Percentiles rank a stretch among this genome's conserved stretches.
phyloP scores from a whole-genome alignment of 53 echinoderm and acorn worm species.

The Mesocentrotus franciscanus region DNA sequence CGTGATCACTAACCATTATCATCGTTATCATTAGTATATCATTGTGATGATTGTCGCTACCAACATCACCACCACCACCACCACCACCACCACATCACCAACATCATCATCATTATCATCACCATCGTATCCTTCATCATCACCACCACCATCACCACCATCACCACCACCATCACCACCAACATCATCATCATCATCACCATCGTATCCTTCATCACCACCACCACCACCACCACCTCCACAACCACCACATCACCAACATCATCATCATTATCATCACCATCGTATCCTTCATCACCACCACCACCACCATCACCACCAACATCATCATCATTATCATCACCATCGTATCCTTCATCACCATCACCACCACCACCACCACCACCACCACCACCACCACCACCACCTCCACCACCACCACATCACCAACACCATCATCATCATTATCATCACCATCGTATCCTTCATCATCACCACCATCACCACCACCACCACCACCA shows the following conservation, averaged over 20 bases:
- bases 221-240: neutral
- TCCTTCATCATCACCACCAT: neutral
- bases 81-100: too few species aligned
- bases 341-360: neutral
- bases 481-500: neutral
- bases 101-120: too few species aligned
- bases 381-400: neutral
- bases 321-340: neutral
- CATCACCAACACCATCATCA: neutral
- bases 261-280: neutral
- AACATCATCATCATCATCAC: neutral
- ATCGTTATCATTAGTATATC: too few species aligned
- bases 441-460: neutral
- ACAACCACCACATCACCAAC: neutral
- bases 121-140: neutral
- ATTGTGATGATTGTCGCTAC: too few species aligned
- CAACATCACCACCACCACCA: too few species aligned
- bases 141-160: neutral
- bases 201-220: neutral
- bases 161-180: neutral
- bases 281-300: neutral
- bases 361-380: neutral
- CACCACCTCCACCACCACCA: neutral
- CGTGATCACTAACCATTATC: too few species aligned
- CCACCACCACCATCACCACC: neutral